Conservation (phyloP, 2,113 vertebrate species). For the Motacilla tschutschensis region DNA sequence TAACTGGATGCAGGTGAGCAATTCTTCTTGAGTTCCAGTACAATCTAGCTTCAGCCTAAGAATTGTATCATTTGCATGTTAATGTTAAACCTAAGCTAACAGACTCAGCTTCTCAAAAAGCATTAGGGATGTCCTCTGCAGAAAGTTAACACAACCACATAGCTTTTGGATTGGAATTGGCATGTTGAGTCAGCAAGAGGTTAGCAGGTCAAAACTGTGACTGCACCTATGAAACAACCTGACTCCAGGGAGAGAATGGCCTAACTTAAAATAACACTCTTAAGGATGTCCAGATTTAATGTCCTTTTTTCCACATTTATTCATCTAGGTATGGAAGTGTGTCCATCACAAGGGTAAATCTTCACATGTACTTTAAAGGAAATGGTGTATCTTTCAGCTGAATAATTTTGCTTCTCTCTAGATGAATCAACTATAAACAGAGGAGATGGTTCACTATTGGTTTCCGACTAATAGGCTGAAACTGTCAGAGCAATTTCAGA, state of each 20-base stretch:
- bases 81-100: not conserved
- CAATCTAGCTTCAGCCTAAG: not conserved
- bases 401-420: not conserved
- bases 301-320: not conserved
- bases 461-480: not conserved
- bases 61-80: not conserved
- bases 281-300: not conserved
- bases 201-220: not conserved
- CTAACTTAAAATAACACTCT: not conserved
- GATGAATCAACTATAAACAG: not conserved
- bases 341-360: not conserved
- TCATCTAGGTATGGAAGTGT: not conserved
- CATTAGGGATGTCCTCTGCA: not conserved
- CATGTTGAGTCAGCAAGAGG: not conserved
- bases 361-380: not conserved
- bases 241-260: not conserved
- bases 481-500: not conserved
- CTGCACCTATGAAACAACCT: not conserved
- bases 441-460: not conserved
- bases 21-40: not conserved
- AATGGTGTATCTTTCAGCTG: not conserved
- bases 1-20: not conserved
- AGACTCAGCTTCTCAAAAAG: not conserved
- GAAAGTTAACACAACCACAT: not conserved
- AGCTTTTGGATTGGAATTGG: not conserved